Evolutionary conservation across 2,888 invertebrate species (phyloP).

Genomic region (Leistus spinibarbis): DNA sequence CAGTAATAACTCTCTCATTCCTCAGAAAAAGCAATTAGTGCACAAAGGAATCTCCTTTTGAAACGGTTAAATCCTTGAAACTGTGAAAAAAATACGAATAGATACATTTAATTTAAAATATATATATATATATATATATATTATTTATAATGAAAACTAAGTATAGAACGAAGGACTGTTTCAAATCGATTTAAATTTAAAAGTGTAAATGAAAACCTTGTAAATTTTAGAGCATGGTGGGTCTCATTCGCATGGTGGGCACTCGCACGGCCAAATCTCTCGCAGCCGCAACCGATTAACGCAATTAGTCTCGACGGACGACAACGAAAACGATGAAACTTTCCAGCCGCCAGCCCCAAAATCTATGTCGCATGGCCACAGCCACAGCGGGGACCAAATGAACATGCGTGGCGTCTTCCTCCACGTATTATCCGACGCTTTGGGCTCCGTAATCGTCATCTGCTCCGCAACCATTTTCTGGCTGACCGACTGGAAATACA

Average conservation of each 20-base stretch:
- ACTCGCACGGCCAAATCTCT: slow-evolving; percentile 67
- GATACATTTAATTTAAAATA: no score
- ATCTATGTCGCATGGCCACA: slow-evolving; percentile 52
- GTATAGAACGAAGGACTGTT: no score
- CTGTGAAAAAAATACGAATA: no score
- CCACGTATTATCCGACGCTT: slow-evolving; percentile 95
- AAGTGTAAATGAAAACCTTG: no score
- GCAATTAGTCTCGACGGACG: slow-evolving; percentile 69
- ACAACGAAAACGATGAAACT: slow-evolving; percentile 73
- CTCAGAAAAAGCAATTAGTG: no score
- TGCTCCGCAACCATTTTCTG: slow-evolving; percentile 77
- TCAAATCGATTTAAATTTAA: no score
- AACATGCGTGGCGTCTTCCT: slow-evolving; percentile 99
- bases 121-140: no score
- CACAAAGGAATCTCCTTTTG: no score
- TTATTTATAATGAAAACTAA: no score
- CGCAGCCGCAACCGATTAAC: slow-evolving; percentile 65
- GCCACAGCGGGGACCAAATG: slow-evolving; percentile 80
- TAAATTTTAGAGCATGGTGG: slow-evolving; percentile 74
- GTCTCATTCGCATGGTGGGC: slow-evolving; percentile 67
- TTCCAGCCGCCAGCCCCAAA: slow-evolving; percentile 60
- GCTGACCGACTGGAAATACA: slow-evolving; percentile 81
- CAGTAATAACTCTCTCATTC: background rate
- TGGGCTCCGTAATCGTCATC: slow-evolving; percentile 93
- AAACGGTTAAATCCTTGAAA: no score